Base-by-base conservation (phyloP, 2,797 vertebrate species). In the Sternarchorhynchus goeldii region DNA sequence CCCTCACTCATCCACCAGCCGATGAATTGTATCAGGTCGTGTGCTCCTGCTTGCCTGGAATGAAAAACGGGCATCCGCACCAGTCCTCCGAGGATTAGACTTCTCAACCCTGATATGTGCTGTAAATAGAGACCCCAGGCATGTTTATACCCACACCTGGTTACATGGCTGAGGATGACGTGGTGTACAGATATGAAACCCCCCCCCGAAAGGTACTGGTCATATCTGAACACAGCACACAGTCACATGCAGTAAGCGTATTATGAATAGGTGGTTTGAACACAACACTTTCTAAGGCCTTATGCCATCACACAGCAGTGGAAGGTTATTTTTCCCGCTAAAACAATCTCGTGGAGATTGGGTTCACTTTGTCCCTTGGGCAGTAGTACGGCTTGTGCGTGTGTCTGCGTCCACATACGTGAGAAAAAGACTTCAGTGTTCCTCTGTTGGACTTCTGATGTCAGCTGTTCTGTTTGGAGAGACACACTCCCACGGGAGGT, bases 381-480 rank as follows among this genome's bases (percentile, higher is more conserved):
- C 41, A 55, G 78, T 64, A 72, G 58, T 68, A 31, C 34, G 74
- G 77, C 56, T 74, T 45, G 45, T 29, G 59, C 31, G 45, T 29
- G 59, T 3, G 29, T 7, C 68, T 55, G 65, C 12, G 34, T 56
- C 7, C 34, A 31, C 29, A n/a, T 31, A 73, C 6, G 3, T 21
- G 25, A 56, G 41, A 25, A 50, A 73, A 67, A 73, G 21, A 31
- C n/a, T 78, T 31, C 41, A 75, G 73, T 73, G 77, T 36, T 36
- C 69, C 29, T 74, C 59, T 32, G 31, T 17, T 25, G 31, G 45
- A 25, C 17, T 10, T 66, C 16, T 56, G 8, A 62, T 70, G 60
- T 60, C 81, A 72, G 25, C 21, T 82, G 76, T 66, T 25, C 56
- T 73, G 53, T 56, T 41, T 83, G 66, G 72, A 67, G 73, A 20